These are phyloP conservation scores for Cryptocephalus primarius DNA, from an alignment of 2,888 invertebrate species.

Conservation along the genomic window DNA sequence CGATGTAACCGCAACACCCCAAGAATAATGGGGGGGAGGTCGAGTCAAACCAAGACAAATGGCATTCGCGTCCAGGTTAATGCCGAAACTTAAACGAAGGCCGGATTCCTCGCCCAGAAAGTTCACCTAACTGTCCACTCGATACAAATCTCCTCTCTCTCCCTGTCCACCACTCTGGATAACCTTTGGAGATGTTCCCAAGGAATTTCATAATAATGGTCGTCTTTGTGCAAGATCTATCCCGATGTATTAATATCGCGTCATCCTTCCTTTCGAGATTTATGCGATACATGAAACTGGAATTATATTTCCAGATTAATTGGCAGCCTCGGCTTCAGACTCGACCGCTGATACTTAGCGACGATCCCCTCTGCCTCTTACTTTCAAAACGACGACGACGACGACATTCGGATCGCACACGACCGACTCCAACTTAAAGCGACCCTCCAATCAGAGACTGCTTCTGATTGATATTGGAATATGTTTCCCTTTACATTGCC, in stretches of 20 bases:
- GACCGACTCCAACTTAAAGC: too few species aligned
- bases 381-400: too few species aligned
- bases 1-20: constrained; percentile 33
- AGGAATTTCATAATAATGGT: constrained; percentile 27
- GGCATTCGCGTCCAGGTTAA: constrained; percentile 37
- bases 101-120: constrained; percentile 27
- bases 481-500: too few species aligned
- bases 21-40: constrained; percentile 35
- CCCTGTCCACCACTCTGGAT: constrained; percentile 16
- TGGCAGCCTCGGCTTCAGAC: neutral
- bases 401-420: too few species aligned
- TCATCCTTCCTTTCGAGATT: constrained; percentile 11
- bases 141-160: constrained; percentile 14
- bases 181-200: constrained; percentile 19
- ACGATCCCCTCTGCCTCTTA: neutral
- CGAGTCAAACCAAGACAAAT: constrained; percentile 39
- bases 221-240: constrained; percentile 15
- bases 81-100: constrained; percentile 35
- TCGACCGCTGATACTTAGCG: neutral
- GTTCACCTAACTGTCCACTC: constrained; percentile 19
- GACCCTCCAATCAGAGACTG: too few species aligned
- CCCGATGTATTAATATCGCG: constrained; percentile 13
- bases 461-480: too few species aligned
- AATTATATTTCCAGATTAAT: constrained; percentile 3
- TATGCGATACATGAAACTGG: constrained; percentile 14